Conservation (phyloP, 2,113 vertebrate species). For the Ciconia boyciana region DNA sequence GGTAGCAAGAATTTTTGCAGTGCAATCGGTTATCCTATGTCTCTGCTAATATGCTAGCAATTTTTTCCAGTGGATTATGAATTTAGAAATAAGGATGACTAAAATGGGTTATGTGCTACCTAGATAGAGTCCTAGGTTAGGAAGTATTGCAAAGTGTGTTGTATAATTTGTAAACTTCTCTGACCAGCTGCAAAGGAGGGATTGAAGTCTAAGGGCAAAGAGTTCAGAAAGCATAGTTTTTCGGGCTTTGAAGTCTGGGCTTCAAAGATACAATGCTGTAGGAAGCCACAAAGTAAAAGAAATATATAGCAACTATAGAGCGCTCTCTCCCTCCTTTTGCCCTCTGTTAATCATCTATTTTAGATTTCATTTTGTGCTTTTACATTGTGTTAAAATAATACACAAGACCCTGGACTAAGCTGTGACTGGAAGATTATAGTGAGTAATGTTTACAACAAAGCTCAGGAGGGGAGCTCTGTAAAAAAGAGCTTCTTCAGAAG, state of each 20-base stretch:
- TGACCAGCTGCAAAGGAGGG: background rate
- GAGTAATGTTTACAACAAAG: background rate
- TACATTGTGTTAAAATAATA: background rate
- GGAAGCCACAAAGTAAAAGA: background rate
- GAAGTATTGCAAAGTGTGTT: background rate
- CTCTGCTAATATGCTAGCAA: background rate
- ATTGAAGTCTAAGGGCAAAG: background rate
- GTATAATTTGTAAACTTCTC: background rate
- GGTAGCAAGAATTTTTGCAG: background rate
- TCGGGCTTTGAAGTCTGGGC: background rate
- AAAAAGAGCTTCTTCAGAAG: background rate
- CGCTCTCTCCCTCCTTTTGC: accelerated
- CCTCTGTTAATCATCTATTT: background rate
- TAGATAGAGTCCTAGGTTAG: background rate
- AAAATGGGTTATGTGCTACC: background rate
- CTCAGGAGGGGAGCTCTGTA: background rate
- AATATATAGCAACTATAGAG: background rate
- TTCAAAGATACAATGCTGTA: background rate
- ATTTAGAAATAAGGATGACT: background rate
- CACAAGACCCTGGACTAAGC: background rate
- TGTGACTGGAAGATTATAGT: background rate
- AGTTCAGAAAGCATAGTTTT: background rate
- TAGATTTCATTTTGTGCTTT: background rate
- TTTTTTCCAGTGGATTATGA: background rate
- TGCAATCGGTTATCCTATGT: background rate